phyloP scores from a whole-genome alignment of 2,113 vertebrate species.

The Mystacornis crossleyi region DNA sequence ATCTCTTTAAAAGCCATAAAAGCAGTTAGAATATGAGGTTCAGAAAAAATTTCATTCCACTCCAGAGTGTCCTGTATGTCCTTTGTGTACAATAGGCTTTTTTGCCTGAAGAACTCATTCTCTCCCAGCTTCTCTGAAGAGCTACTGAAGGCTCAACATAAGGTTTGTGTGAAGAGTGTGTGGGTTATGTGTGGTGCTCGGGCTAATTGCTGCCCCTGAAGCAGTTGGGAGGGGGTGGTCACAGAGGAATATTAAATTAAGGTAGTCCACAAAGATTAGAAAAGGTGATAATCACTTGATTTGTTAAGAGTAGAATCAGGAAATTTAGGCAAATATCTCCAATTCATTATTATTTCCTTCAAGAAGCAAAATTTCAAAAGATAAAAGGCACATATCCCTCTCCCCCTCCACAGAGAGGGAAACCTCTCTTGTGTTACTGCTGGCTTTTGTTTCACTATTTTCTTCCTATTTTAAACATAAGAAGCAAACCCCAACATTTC shows the following conservation, averaged over 20 bases:
- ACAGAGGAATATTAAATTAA: neutral
- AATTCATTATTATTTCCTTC: neutral
- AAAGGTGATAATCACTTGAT: neutral
- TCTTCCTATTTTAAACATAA: slow-evolving; percentile 8
- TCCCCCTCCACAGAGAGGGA: neutral
- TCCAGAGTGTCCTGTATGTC: neutral
- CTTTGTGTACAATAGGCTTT: neutral
- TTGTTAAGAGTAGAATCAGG: neutral
- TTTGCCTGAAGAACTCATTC: neutral
- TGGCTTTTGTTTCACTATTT: neutral
- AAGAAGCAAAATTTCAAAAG: neutral
- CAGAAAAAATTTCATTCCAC: neutral
- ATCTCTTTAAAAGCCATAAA: neutral
- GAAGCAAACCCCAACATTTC: neutral
- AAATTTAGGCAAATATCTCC: neutral
- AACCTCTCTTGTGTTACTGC: neutral
- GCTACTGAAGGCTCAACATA: neutral
- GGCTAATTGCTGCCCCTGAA: neutral
- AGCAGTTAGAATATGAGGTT: neutral
- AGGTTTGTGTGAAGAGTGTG: neutral
- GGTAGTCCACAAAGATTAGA: neutral
- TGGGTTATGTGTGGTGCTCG: neutral
- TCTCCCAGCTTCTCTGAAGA: neutral
- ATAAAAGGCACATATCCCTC: neutral
- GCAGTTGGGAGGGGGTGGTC: neutral